Conservation (phyloP, 35 echinoderm and acorn worm species). For the Stichopus chloronotus region DNA sequence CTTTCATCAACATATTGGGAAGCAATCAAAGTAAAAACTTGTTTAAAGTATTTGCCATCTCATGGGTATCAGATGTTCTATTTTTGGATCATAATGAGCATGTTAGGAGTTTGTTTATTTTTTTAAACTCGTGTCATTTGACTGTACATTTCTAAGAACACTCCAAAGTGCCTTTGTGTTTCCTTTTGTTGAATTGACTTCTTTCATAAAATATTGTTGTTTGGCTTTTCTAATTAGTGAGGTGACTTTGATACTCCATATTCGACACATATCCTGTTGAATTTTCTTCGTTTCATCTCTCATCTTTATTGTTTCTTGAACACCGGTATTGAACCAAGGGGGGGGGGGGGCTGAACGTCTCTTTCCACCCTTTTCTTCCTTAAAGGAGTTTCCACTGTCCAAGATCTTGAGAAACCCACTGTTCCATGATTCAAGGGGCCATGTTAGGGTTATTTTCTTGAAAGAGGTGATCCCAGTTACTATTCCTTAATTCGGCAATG, state of each 20-base stretch:
- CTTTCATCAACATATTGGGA: too few species aligned
- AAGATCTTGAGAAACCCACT: background rate
- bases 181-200: background rate
- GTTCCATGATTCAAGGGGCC: background rate
- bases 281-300: background rate
- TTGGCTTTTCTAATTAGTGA: background rate
- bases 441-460: too few species aligned
- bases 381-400: background rate
- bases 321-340: background rate
- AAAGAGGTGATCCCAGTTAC: background rate
- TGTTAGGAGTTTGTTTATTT: too few species aligned
- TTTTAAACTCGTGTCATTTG: too few species aligned
- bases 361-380: background rate
- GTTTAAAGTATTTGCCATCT: too few species aligned
- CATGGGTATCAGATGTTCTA: too few species aligned
- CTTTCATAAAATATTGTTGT: background rate
- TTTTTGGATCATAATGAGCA: background rate
- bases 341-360: background rate
- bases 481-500: background rate
- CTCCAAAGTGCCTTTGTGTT: too few species aligned
- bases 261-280: background rate
- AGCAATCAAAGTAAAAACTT: too few species aligned
- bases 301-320: background rate
- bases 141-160: background rate
- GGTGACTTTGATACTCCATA: background rate